phyloP scores from a whole-genome alignment of 64 coral and sea anemone genomes.

The Platygyra sinensis region DNA sequence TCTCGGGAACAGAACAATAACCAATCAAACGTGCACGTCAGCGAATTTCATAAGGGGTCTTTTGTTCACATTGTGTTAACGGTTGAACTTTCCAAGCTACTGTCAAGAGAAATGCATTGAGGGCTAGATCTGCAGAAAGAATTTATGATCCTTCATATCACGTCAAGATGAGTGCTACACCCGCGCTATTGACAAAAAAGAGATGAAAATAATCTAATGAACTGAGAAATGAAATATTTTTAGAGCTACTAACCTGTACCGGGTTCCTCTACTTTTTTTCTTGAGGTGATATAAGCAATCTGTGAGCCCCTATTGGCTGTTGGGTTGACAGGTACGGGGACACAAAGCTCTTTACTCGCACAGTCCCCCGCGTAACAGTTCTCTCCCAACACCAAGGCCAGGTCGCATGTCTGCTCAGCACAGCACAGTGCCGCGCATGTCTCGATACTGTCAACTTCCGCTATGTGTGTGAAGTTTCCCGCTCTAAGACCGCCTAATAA shows the following conservation, averaged over 20 bases:
- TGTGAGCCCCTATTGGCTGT: slow-evolving; percentile 52
- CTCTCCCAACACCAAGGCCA: slow-evolving; percentile 88
- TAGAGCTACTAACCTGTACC: background rate
- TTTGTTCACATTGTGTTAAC: too few relatives aligned
- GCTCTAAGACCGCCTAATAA: slow-evolving; percentile 91
- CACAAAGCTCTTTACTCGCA: slow-evolving; percentile 92
- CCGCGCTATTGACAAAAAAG: too few relatives aligned
- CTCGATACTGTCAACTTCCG: slow-evolving; percentile 97
- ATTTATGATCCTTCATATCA: too few relatives aligned
- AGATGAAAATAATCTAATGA: too few relatives aligned
- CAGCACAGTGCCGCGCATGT: slow-evolving; percentile 97
- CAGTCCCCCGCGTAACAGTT: slow-evolving; percentile 98
- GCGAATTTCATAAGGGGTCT: too few relatives aligned
- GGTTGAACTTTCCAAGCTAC: too few relatives aligned
- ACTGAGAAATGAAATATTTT: too few relatives aligned
- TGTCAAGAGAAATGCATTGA: too few relatives aligned
- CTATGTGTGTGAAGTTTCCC: slow-evolving; percentile 95
- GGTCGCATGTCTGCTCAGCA: slow-evolving; percentile 89
- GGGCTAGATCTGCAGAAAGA: too few relatives aligned
- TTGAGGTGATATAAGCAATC: slow-evolving; percentile 93
- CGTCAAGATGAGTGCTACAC: too few relatives aligned
- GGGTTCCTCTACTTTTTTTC: slow-evolving; percentile 58
- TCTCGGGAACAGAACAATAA: too few relatives aligned
- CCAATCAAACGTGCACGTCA: too few relatives aligned
- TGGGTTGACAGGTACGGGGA: slow-evolving; percentile 70